Conservation (phyloP, 2,113 vertebrate genomes). For the Pseudolaguvia tuberculata region DNA sequence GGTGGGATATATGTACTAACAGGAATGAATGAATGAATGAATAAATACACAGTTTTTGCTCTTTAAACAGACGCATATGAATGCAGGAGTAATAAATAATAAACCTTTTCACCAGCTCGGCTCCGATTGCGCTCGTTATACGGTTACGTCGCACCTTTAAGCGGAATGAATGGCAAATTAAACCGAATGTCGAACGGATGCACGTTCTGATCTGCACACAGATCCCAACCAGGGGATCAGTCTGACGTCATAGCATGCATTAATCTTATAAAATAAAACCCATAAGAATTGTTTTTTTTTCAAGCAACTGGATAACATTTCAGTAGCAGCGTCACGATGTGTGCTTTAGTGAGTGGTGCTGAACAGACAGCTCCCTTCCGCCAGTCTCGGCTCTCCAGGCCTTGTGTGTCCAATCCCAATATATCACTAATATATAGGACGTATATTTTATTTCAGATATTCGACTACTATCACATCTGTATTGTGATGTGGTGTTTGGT, state of each 20-base stretch:
- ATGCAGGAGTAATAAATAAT: constrained; percentile 4
- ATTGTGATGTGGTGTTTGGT: no score
- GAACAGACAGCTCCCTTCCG: constrained; percentile 67
- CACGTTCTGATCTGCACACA: neutral
- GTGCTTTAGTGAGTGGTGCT: constrained; percentile 59
- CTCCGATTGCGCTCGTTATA: neutral
- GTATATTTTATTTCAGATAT: constrained; percentile 1
- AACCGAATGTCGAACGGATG: neutral
- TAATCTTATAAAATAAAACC: neutral
- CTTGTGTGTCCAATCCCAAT: neutral
- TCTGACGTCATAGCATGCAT: neutral
- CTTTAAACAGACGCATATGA: neutral
- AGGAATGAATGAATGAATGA: neutral
- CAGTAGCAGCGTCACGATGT: neutral
- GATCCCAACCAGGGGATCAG: neutral
- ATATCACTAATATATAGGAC: neutral
- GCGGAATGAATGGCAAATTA: neutral
- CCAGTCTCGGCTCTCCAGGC: neutral
- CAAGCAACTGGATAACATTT: neutral
- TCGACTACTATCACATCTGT: no score
- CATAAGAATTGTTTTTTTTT: neutral
- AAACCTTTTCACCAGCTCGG: neutral
- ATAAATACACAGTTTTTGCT: neutral
- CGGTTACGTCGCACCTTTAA: neutral
- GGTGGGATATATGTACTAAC: neutral